Conservation (phyloP, 2,113 vertebrate species). For the Neoarius graeffei region DNA sequence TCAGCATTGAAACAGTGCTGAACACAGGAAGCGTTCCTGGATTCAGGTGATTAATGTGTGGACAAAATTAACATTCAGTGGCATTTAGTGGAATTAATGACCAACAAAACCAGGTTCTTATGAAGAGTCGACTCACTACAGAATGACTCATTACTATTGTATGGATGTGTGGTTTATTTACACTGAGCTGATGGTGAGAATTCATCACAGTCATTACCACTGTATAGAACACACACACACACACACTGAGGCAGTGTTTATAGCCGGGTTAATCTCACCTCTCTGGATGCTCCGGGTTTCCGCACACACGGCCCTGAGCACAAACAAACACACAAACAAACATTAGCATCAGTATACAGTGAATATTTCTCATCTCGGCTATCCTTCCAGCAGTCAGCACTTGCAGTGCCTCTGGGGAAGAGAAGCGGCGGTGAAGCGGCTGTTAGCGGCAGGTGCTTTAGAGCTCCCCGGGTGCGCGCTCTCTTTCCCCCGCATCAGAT, state of each 20-base stretch:
- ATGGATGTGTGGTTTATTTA: not conserved
- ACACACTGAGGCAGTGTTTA: not conserved
- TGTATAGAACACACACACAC: not conserved
- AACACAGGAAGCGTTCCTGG: not conserved
- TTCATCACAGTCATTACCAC: too few relatives aligned
- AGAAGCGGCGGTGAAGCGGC: not conserved
- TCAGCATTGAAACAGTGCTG: too few relatives aligned
- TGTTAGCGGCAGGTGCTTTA: too few relatives aligned
- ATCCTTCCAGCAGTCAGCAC: not conserved
- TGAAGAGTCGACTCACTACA: not conserved
- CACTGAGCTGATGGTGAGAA: not conserved
- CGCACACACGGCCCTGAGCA: not conserved
- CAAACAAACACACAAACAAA: not conserved
- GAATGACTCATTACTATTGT: not conserved
- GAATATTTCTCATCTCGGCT: too few relatives aligned
- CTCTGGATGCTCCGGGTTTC: not conserved
- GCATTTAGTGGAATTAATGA: too few relatives aligned
- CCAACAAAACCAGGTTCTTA: not conserved
- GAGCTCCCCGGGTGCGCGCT: not conserved
- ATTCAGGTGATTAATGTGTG: not conserved
- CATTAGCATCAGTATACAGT: not conserved
- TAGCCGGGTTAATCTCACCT: not conserved
- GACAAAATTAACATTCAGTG: too few relatives aligned
- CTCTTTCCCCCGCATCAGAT: not conserved
- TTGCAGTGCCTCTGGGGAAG: not conserved